phyloP scores from a whole-genome alignment of 2,113 vertebrate species.

The Prunella fulvescens region DNA sequence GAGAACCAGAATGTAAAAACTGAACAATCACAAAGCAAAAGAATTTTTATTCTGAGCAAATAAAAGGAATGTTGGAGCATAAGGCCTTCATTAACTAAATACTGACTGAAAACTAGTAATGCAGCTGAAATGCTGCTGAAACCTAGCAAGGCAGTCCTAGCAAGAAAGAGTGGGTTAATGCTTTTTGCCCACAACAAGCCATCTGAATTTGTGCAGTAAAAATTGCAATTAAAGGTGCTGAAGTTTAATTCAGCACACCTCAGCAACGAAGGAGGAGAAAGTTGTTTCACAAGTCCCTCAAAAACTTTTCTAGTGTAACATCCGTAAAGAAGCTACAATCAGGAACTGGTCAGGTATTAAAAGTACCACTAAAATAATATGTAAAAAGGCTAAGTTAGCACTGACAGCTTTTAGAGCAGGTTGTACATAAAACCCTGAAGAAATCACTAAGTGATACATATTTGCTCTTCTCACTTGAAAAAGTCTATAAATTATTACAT shows the following conservation, averaged over 20 bases:
- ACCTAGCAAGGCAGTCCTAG: neutral
- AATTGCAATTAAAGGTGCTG: neutral
- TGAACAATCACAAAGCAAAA: conserved; percentile 16
- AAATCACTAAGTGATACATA: neutral
- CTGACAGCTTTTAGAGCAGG: neutral
- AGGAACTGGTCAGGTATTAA: neutral
- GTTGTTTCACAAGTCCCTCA: neutral
- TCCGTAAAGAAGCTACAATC: neutral
- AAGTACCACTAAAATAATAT: neutral
- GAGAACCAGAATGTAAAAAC: conserved; percentile 4
- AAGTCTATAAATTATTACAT: neutral
- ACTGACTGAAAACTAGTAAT: neutral
- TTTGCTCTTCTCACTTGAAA: neutral
- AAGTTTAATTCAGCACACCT: neutral
- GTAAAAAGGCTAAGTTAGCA: neutral
- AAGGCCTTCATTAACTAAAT: conserved; percentile 12
- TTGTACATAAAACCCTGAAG: neutral
- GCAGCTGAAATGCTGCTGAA: neutral
- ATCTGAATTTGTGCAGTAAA: neutral
- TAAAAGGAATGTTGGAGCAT: neutral
- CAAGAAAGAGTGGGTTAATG: neutral
- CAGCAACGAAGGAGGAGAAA: neutral
- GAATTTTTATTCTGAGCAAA: conserved; percentile 8
- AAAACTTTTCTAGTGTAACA: conserved; percentile 33
- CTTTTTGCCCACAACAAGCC: neutral